Evolutionary conservation across 37 sponge, comb jelly and placozoan genomes (phyloP).

Genomic region (Amphimedon queenslandica): DNA sequence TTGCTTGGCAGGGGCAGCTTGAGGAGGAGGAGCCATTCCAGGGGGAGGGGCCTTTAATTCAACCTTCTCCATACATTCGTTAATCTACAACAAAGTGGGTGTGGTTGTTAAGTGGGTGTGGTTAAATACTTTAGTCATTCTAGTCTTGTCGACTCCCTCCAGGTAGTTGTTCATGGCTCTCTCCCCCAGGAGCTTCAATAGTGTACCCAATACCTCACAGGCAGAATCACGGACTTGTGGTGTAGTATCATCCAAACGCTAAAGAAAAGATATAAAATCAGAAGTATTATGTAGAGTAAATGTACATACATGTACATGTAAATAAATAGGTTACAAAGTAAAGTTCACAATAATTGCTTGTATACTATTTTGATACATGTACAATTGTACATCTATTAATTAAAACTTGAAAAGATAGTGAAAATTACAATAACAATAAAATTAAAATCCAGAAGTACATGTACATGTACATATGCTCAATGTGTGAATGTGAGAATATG

Average conservation of each 20-base stretch:
- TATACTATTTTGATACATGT: too few relatives aligned
- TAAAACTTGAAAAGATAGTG: too few relatives aligned
- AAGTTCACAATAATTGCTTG: too few relatives aligned
- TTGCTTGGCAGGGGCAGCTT: neutral
- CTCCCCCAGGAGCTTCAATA: constrained; percentile 87
- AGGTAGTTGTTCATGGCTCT: constrained; percentile 71
- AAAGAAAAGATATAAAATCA: neutral
- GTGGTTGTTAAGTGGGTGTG: too few relatives aligned
- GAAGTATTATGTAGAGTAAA: neutral
- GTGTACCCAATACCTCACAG: constrained; percentile 77
- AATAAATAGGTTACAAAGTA: too few relatives aligned
- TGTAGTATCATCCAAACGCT: constrained; percentile 84
- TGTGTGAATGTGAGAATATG: too few relatives aligned
- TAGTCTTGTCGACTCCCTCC: constrained; percentile 80
- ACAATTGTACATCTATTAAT: too few relatives aligned
- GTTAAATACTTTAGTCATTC: constrained; percentile 68
- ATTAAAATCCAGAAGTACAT: too few relatives aligned
- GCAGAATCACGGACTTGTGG: constrained; percentile 86
- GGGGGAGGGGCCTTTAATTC: constrained; percentile 38
- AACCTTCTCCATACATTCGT: constrained; percentile 68
- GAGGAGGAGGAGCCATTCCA: constrained; percentile 7
- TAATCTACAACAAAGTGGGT: constrained; percentile 51
- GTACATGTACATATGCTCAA: too few relatives aligned
- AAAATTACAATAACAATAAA: too few relatives aligned
- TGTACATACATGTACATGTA: constrained; percentile 6